Evolutionary conservation across 2,797 vertebrate species (phyloP).

Genomic region (Falco biarmicus): DNA sequence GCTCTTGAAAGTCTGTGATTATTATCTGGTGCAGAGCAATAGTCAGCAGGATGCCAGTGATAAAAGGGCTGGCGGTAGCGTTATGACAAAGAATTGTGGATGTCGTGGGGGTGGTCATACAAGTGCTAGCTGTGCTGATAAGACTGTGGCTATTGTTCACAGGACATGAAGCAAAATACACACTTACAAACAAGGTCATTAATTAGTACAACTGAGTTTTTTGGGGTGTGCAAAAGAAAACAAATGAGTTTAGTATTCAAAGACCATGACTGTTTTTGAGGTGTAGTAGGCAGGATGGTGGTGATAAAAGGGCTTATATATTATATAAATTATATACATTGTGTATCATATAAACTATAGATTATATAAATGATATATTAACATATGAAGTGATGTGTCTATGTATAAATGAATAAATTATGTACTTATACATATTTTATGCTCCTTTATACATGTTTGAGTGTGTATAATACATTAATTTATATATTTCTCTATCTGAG

Average conservation of each 20-base stretch:
- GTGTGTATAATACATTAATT: neutral
- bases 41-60: neutral
- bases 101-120: neutral
- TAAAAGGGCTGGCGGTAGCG: neutral
- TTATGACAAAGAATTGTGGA: neutral
- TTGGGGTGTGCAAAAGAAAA: neutral
- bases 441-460: neutral
- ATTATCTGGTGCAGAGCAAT: neutral
- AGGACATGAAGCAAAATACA: neutral
- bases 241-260: neutral
- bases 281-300: neutral
- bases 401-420: neutral
- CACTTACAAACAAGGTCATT: neutral
- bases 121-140: neutral
- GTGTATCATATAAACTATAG: neutral
- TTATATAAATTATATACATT: neutral
- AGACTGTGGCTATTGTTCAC: neutral
- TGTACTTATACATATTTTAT: neutral
- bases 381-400: neutral
- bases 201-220: neutral
- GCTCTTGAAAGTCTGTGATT: neutral
- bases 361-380: neutral
- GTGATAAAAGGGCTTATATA: neutral
- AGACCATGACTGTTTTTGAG: neutral
- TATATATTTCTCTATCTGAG: neutral